Base-by-base conservation (phyloP, 2,113 vertebrate genomes). In the Saguinus midas region DNA sequence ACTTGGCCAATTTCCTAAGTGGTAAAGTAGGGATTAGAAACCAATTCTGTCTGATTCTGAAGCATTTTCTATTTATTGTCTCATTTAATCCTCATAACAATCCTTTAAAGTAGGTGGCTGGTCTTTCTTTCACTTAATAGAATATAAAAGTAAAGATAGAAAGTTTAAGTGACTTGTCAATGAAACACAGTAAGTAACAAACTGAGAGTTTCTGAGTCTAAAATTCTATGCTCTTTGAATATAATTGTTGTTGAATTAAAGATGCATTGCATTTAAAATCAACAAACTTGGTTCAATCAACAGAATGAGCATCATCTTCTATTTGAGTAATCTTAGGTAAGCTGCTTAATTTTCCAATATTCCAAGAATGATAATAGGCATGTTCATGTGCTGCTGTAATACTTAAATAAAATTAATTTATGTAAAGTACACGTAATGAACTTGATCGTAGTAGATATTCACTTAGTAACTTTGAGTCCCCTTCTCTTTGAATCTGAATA, bases 71-170 rank as follows among this genome's bases (percentile, higher is more conserved):
- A 88, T 52, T 96, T 50, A 87, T 96, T 85, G 78, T 86, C 58
- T 92, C 43, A 21, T 87, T 92, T 96, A 94, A 96, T 96, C 96
- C 66, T 89, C 78, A 52, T 66, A 68, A 55, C 40, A 91, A 75
- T 81, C 87, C 84, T 94, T 96, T 90, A 87, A 78, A 95, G 82
- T 35, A 75, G 66, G 57, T 85, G 92, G 82, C 61, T 96, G 78
- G 82, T 40, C 75, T 66, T 88, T 79, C 18, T 76, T 48, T 96
- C 66, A 50, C 91, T 95, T 88, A 94, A 93, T 78, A 92, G 20
- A 91, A n/a, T 76, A 91, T 79, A 52, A 97, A 96, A 58, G 35
- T 32, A 92, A 95, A 90, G 86, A 91, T 93, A 94, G 86, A 87
- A 91, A 40, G 52, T 58, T 95, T 92, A 96, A 92, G 75, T 86